A percentile compares a stretch with the other conserved stretches of the same genome.
Evolutionary conservation across 2,888 invertebrate genomes (phyloP).

Genomic region (Zaprionus lineosus): DNA sequence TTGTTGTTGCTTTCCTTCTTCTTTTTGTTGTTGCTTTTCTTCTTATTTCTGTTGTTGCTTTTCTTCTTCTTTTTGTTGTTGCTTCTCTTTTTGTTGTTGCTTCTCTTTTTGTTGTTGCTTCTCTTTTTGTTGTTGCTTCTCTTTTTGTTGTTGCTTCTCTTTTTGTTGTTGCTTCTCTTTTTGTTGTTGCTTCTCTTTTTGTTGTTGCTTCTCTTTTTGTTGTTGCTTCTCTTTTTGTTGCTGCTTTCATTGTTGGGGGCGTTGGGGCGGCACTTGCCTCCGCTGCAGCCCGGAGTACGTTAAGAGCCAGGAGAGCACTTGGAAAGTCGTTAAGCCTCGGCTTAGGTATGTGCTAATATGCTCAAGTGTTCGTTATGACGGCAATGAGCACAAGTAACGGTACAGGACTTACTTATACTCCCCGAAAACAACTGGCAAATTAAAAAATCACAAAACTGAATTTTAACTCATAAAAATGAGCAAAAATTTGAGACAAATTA

Average conservation of each 20-base stretch:
- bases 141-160: conserved; percentile 37
- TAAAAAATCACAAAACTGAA: too few relatives aligned
- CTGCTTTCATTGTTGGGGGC: background rate
- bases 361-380: background rate
- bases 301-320: conserved; percentile 35
- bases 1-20: conserved; percentile 24
- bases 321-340: conserved; percentile 18
- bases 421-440: too few relatives aligned
- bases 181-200: conserved; percentile 8
- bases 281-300: conserved; percentile 26
- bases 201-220: too few relatives aligned
- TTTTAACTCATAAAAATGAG: too few relatives aligned
- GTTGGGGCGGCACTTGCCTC: conserved; percentile 3
- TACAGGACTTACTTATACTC: too few relatives aligned
- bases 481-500: conserved; percentile 4
- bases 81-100: too few relatives aligned
- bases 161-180: conserved; percentile 2
- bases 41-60: too few relatives aligned
- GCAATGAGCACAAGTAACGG: too few relatives aligned
- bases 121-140: background rate
- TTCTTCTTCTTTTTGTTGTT: too few relatives aligned
- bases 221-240: too few relatives aligned
- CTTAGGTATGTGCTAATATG: conserved; percentile 43
- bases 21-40: too few relatives aligned
- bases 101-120: conserved; percentile 25